Base-by-base conservation (phyloP, 1,140 invertebrate genomes). In the Periplaneta americana region DNA sequence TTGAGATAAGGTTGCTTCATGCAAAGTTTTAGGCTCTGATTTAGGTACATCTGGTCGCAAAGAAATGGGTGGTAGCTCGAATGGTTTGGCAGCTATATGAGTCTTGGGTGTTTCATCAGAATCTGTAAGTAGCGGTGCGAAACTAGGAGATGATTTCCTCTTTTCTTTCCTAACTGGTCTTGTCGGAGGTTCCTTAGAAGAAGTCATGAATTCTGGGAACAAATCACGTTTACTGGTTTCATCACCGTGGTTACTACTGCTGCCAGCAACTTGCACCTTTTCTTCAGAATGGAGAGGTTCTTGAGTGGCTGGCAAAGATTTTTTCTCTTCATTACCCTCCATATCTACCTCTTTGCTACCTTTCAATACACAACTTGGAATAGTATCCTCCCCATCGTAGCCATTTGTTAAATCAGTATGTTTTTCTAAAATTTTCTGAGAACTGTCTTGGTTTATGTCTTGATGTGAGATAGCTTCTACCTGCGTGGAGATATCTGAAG, bases 281-380 rank as follows among this genome's bases (percentile, higher is more conserved):
- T 28, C 48, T 66, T 66, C 48, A 66, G 48, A 66, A 66, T n/a
- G 22, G 22, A 66, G 8, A 15, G 75, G 33, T 76, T 76, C 32
- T 10, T 10, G 31, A 33, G 18, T 11, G 17, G 22, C 31, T 22
- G 78, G 22, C 10, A 22, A 9, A 32, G 34, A 35, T 39, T 80
- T 74, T 18, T 74, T 34, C 36, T 78, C 28, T 18, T 80, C 79
- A 74, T 66, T 80, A 5, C 79, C 48, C 57, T 80, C 79, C 79
- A 80, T 80, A 32, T 28, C 66, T 36, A 74, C 9, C 18, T n/a
- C n/a, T 35, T n/a, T 31, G 76, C 15, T 35, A 76, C n/a, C 11
- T 34, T 78, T 31, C 22, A 13, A 17, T 22, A 36, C 34, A 36
- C 13, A 10, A n/a, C 28, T 28, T 78, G 22, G 34, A 36, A 36